Base-by-base conservation (phyloP, 2,888 invertebrate species). In the Tinea pellionella region DNA sequence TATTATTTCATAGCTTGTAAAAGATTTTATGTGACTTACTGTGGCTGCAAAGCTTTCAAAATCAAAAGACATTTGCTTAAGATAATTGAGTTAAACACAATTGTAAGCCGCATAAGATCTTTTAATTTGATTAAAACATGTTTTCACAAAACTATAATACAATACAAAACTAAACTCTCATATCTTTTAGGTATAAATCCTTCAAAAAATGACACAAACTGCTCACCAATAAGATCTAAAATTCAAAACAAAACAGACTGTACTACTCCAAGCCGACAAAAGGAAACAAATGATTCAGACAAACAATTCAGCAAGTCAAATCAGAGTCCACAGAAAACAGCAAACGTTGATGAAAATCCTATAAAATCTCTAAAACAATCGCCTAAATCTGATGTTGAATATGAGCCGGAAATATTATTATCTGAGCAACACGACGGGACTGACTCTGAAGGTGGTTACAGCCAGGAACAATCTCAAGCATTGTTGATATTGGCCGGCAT, bases 321-420 rank as follows among this genome's bases (percentile, higher is more conserved):
- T 12, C 82, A 79, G 66, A 86, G 84, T 65, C 86, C 86, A 59
- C 60, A 75, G 13, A 86, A 81, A 69, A 67, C 66, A 16, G 60
- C 65, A 15, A n/a, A 66, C 11, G 63, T 71, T 55, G 84, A 85
- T 4, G 86, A 86, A 13, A 63, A 73, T 11, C 61, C 70, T 41
- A 77, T 88, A 0, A 88, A 88, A 68, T 74, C 80, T 19, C 88
- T 88, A 66, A 80, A 78, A 63, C 77, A 78, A 13, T 88, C 88
- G 1, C 88, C 88, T 0, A 82, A 85, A 69, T 78, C 82, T 12
- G 88, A 88, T 62, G 65, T 76, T 41, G 87, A 87, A 16, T 83
- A 87, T 70, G 88, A 88, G 64, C 88, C 88, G 16, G 88, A 88
- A 68, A 74, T 88, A 12, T 70, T 88, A 60, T 63, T 87, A 56